Percentiles rank a stretch among this genome's conserved stretches.
These are phyloP conservation scores for Daubentonia madagascariensis DNA, from an alignment of 2,113 vertebrate species.

Conservation along the genomic window DNA sequence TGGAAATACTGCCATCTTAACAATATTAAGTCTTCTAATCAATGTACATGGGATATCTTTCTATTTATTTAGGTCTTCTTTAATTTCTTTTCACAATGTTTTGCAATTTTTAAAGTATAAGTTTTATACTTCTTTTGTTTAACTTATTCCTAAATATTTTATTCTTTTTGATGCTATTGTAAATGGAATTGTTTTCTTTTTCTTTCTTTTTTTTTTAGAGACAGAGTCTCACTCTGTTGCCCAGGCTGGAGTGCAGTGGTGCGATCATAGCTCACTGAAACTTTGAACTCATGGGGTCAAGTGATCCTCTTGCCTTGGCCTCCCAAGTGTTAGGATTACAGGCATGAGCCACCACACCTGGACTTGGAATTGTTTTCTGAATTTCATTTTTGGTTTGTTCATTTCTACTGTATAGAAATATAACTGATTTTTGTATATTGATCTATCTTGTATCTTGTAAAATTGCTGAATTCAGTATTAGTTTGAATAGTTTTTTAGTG, in stretches of 20 bases:
- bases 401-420: conserved; percentile 24
- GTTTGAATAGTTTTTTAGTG: not conserved
- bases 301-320: not conserved
- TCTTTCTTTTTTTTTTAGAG: too few relatives aligned
- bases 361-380: not conserved
- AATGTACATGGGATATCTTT: not conserved
- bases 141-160: not conserved
- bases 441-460: not conserved
- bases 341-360: not conserved
- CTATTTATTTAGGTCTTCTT: not conserved
- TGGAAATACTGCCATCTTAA: not conserved
- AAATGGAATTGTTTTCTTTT: not conserved
- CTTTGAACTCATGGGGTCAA: not conserved
- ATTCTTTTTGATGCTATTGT: not conserved
- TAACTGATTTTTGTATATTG: not conserved
- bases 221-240: too few relatives aligned
- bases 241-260: too few relatives aligned
- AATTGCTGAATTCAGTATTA: not conserved
- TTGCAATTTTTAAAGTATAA: not conserved
- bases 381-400: not conserved
- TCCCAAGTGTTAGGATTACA: not conserved
- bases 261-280: too few relatives aligned
- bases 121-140: not conserved
- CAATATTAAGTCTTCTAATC: not conserved
- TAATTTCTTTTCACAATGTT: not conserved